Percentiles rank a stretch among this genome's conserved stretches.
These are phyloP conservation scores for Drosophila affinis DNA, from an alignment of 2,888 invertebrate genomes.

Conservation along the genomic window DNA sequence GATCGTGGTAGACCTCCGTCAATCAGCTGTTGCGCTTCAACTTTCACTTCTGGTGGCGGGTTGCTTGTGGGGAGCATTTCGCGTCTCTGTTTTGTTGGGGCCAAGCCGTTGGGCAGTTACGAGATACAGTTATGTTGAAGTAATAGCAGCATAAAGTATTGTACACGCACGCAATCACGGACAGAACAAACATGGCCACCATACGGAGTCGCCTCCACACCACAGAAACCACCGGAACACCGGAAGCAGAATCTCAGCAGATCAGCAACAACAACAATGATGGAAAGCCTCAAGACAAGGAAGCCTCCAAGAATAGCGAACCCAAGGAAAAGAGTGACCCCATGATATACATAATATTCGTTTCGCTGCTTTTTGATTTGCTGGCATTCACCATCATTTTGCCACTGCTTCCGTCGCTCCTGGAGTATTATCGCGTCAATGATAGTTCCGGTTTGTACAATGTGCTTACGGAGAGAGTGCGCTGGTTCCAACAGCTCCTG, in stretches of 20 bases:
- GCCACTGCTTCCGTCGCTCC: slow-evolving; percentile 94
- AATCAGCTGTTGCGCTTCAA: slow-evolving; percentile 45
- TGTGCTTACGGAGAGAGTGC: slow-evolving; percentile 87
- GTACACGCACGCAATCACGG: slow-evolving; percentile 63
- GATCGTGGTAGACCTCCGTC: neutral
- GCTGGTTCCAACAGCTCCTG: slow-evolving; percentile 89
- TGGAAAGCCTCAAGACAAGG: slow-evolving; percentile 11
- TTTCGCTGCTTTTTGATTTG: slow-evolving; percentile 95
- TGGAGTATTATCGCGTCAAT: slow-evolving; percentile 93
- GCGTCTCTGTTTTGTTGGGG: slow-evolving; percentile 49
- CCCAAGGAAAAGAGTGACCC: slow-evolving; percentile 78
- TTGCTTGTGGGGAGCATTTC: slow-evolving; percentile 30
- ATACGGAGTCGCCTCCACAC: slow-evolving; percentile 45
- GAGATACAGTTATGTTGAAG: slow-evolving; percentile 27
- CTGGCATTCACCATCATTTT: slow-evolving; percentile 99
- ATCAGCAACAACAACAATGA: slow-evolving; percentile 41
- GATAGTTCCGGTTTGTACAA: slow-evolving; percentile 89
- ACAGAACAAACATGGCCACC: slow-evolving; percentile 50
- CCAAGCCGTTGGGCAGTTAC: slow-evolving; percentile 38
- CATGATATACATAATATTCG: slow-evolving; percentile 90
- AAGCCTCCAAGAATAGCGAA: slow-evolving; percentile 4
- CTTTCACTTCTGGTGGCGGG: slow-evolving; percentile 67
- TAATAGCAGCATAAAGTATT: slow-evolving; percentile 9
- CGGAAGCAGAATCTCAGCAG: slow-evolving; percentile 12
- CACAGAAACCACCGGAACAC: too few species aligned